phyloP scores from a whole-genome alignment of 1,140 invertebrate genomes.

The Aphidius ervi region DNA sequence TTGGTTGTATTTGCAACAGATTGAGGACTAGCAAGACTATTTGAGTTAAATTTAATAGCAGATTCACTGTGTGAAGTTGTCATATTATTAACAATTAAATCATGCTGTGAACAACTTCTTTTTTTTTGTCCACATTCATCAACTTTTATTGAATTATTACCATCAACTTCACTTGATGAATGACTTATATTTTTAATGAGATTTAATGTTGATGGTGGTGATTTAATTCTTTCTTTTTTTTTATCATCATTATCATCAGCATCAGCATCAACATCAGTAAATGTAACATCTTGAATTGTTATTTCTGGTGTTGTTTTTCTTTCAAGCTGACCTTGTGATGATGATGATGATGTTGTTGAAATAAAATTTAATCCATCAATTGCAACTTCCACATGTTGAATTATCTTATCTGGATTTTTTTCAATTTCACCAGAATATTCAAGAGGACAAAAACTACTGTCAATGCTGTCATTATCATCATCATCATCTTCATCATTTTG shows the following conservation, averaged over 20 bases:
- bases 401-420: constrained; percentile 3
- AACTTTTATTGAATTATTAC: constrained; percentile 22
- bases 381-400: constrained; percentile 12
- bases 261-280: too few relatives aligned
- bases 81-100: constrained; percentile 59
- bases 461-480: constrained; percentile 2
- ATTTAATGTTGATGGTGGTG: constrained; percentile 54
- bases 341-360: constrained; percentile 13
- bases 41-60: constrained; percentile 61
- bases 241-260: constrained; percentile 27
- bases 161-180: constrained; percentile 64
- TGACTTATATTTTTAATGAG: constrained; percentile 62
- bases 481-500: constrained; percentile 4
- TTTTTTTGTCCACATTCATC: constrained; percentile 46
- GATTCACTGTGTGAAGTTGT: constrained; percentile 75
- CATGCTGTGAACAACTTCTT: constrained; percentile 63
- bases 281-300: constrained; percentile 44
- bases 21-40: constrained; percentile 59
- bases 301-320: constrained; percentile 61
- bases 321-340: constrained; percentile 13
- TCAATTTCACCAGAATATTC: constrained; percentile 4
- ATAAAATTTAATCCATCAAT: constrained; percentile 26
- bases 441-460: neutral
- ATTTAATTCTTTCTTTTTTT: constrained; percentile 43
- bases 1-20: constrained; percentile 59